Evolutionary conservation across 2,113 vertebrate species (phyloP).

Genomic region (Trochalopteron elliotii): DNA sequence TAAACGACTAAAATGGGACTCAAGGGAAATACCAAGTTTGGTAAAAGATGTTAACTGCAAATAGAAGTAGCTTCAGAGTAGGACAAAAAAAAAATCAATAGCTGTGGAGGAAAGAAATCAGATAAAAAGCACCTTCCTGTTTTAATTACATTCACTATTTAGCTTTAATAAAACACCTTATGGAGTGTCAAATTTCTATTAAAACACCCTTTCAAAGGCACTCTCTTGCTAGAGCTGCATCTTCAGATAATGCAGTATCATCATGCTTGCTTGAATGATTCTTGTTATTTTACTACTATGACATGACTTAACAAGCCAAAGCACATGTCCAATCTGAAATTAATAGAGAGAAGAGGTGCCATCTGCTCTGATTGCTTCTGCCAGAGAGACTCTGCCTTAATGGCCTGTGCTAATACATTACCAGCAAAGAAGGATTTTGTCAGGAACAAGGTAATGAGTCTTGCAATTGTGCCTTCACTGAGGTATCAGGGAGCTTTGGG

Average conservation of each 20-base stretch:
- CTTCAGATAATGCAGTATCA: slow-evolving; percentile 21
- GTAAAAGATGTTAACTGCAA: slow-evolving; percentile 51
- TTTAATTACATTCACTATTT: slow-evolving; percentile 35
- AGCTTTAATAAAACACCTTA: slow-evolving; percentile 57
- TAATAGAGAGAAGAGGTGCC: slow-evolving; percentile 71
- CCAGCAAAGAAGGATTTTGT: slow-evolving; percentile 49
- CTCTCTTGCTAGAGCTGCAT: background rate
- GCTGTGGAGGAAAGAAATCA: slow-evolving; percentile 52
- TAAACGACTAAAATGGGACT: slow-evolving; percentile 71
- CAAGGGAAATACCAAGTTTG: slow-evolving; percentile 61
- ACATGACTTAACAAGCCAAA: slow-evolving; percentile 69
- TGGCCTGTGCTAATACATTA: slow-evolving; percentile 57
- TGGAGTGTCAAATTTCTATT: slow-evolving; percentile 7
- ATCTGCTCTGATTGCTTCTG: slow-evolving; percentile 70
- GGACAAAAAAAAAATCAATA: slow-evolving; percentile 56
- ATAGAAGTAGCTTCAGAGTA: background rate
- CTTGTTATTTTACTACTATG: slow-evolving; percentile 58
- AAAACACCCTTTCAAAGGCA: background rate
- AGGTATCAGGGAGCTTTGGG: background rate
- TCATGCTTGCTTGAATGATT: slow-evolving; percentile 40
- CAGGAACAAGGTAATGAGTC: slow-evolving; percentile 65
- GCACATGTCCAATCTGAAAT: slow-evolving; percentile 67
- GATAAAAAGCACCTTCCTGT: slow-evolving; percentile 37
- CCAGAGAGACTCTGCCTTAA: slow-evolving; percentile 68
- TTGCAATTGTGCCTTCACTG: slow-evolving; percentile 17